phyloP scores from a whole-genome alignment of 2,113 vertebrate genomes.

The Tragelaphus scriptus region DNA sequence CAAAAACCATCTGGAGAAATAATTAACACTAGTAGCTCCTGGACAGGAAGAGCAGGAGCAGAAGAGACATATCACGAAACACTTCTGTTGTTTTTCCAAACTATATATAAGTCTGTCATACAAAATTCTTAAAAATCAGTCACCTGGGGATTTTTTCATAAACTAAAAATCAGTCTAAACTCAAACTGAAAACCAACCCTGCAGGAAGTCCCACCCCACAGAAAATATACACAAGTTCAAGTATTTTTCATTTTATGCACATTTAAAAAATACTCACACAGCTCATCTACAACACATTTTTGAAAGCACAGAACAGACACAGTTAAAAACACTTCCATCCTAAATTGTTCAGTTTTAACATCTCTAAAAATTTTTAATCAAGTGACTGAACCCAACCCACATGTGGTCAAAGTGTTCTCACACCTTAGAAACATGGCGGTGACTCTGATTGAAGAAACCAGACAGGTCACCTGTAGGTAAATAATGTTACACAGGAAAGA shows the following conservation, averaged over 20 bases:
- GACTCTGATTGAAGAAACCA: not conserved
- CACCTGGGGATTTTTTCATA: slow-evolving; percentile 19
- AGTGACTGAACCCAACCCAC: not conserved
- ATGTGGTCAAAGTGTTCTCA: not conserved
- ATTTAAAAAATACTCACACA: slow-evolving; percentile 5
- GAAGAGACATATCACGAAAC: slow-evolving; percentile 16
- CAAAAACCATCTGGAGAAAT: not conserved
- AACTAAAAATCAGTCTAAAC: slow-evolving; percentile 19
- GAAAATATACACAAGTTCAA: not conserved
- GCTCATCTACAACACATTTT: slow-evolving; percentile 36
- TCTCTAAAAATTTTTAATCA: slow-evolving; percentile 3
- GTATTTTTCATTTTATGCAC: slow-evolving; percentile 19
- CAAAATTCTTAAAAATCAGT: not conserved
- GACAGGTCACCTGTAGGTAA: not conserved
- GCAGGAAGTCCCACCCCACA: slow-evolving; percentile 9
- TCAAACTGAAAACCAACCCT: slow-evolving; percentile 22
- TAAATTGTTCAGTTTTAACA: not conserved
- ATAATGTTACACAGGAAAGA: not conserved
- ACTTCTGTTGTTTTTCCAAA: slow-evolving; percentile 11
- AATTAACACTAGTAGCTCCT: slow-evolving; percentile 5
- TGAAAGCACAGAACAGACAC: not conserved
- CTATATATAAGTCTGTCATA: slow-evolving; percentile 35
- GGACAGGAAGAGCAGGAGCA: not conserved
- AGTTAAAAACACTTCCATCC: not conserved
- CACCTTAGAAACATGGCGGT: not conserved